These are phyloP conservation scores for Saxidomus purpurata DNA, from an alignment of 1,140 invertebrate genomes.

Conservation along the genomic window DNA sequence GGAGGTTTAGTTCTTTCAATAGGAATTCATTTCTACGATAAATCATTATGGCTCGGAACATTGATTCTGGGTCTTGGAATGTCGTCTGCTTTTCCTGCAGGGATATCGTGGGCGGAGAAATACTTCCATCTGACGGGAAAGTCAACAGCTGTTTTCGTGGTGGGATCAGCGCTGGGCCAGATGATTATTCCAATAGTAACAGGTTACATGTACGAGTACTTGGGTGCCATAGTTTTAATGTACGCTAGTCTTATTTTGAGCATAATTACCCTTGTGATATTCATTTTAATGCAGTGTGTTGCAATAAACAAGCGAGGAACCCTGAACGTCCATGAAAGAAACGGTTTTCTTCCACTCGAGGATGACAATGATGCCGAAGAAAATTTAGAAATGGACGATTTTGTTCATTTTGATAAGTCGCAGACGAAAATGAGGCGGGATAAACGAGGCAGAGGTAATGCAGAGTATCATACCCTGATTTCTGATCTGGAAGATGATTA, in stretches of 20 bases:
- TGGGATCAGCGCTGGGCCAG: constrained; percentile 87
- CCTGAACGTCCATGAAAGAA: not conserved
- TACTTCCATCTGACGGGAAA: constrained; percentile 87
- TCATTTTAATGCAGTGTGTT: constrained; percentile 80
- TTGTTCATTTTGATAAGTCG: constrained; percentile 49
- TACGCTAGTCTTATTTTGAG: constrained; percentile 81
- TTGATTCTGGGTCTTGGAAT: constrained; percentile 86
- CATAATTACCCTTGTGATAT: constrained; percentile 75
- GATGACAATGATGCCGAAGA: constrained; percentile 64
- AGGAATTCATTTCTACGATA: constrained; percentile 78
- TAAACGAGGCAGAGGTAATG: constrained; percentile 9
- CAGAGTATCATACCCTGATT: constrained; percentile 48
- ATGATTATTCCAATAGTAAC: constrained; percentile 86
- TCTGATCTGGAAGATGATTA: constrained; percentile 63
- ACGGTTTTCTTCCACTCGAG: constrained; percentile 71
- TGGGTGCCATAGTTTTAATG: constrained; percentile 84
- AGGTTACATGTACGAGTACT: constrained; percentile 82
- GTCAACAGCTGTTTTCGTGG: constrained; percentile 87
- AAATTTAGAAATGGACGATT: constrained; percentile 69
- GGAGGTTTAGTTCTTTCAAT: constrained; percentile 85
- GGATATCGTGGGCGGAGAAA: constrained; percentile 87
- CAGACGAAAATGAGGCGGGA: not conserved
- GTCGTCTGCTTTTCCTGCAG: constrained; percentile 87
- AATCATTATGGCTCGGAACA: constrained; percentile 80
- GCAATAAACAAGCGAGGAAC: constrained; percentile 66